Base-by-base conservation (phyloP, 2,888 invertebrate species). In the Drosophila anomalata region DNA sequence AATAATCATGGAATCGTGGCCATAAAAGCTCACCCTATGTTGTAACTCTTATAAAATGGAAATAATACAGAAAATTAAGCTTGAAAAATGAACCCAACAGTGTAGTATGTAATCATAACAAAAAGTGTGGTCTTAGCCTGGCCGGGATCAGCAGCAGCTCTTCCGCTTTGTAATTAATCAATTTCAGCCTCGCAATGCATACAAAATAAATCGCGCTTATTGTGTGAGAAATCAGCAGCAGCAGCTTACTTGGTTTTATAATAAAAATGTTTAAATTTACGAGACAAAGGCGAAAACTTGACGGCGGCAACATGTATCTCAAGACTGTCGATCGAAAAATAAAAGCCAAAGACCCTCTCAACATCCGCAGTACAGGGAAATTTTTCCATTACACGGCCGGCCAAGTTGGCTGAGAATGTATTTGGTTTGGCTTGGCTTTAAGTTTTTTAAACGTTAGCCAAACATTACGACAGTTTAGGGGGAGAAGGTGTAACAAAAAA, bases 121-220 rank as follows among this genome's bases (percentile, higher is more conserved):
- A 61, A 54, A 46, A 31, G n/a, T 29, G 41, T 39, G 48, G 47
- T 20, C 17, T 46, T 22, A 60, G 20, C 36, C 60, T n/a, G 51
- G 8, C 9, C 36, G 26, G 50, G 54, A 63, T 61, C 48, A 12
- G 51, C 57, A 50, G 57, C 57, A 52, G 57, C 55, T 83, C 82
- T 82, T 87, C 84, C 87, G 84, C 71, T 71, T 67, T 69, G 68
- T 82, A 87, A 87, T 82, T 87, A 82, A 82, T 87, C 87, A 82
- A 78, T 71, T 82, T 84, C 84, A 78, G 42, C 42, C 72, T 51
- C 48, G 51, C 79, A 81, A 76, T 79, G 78, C 81, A 82, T 76
- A 75, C 75, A 78, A 68, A 78, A 81, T 80, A 83, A 80, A 80
- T 86, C 65, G 78, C 78, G 68, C 75, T 47, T 73, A 69, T 80